Evolutionary conservation across 2,888 invertebrate genomes (phyloP), one percentile per base, ranked within the genome.

Genomic region (Epinotia bilunana): DNA sequence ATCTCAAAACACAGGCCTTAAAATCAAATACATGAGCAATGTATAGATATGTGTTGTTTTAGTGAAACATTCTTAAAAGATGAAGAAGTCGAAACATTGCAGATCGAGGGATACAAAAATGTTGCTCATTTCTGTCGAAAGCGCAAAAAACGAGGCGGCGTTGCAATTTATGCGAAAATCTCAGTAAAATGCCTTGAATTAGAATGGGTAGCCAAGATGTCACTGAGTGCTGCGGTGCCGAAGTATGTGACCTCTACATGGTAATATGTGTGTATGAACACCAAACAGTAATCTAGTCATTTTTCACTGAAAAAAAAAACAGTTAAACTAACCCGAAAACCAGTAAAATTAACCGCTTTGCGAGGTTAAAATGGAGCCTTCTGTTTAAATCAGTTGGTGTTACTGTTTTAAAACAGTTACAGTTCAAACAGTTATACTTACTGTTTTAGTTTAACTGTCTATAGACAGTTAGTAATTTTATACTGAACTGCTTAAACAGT

Each of bases 61-160:
- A 67, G 9, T n/a, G 67, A 67, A 12, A 67, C 67, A 11, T 67
- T 67, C 12, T 33, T 67, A 55, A 67, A 67, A n/a, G 55, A 67
- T 3, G 18, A 18, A 1, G 67, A 67, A 67, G 55, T 67, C 11
- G 9, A 55, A 43, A 13, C 49, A 23, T 49, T 64, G 23, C 64
- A 49, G 7, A 12, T 64, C 9, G 64, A 64, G 13, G 64, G 64
- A 12, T 64, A 64, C 13, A 64, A 64, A 12, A 64, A 64, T 13
- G 64, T 64, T 16, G 12, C 64, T 23, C 23, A 64, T 23, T 64
- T 23, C 23, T 64, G 46, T 16, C 64, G 64, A 16, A 64, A 64
- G 13, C 23, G 9, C 2, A 64, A 23, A 13, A 64, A 49, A 16
- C 46, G 64, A 13, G 65, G 65, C 33, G 65, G 65, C 23, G 65